Evolutionary conservation across 2,888 invertebrate genomes (phyloP).

Genomic region (Himalopsyche japonica): DNA sequence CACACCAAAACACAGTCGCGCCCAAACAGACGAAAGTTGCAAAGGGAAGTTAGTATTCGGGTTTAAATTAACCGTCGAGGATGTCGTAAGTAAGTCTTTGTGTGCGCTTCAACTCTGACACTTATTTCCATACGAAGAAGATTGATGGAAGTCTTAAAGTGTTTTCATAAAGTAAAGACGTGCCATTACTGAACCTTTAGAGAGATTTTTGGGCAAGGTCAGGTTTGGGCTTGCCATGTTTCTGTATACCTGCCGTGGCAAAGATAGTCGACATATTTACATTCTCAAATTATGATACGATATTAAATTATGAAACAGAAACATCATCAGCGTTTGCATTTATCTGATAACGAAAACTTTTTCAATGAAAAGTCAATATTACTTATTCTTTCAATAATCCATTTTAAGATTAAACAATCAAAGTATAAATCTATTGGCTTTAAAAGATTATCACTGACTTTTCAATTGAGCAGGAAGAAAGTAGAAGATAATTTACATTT

Average conservation of each 20-base stretch:
- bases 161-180: slow-evolving; percentile 5
- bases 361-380: too few species aligned
- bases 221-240: background rate
- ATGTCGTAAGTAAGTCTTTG: background rate
- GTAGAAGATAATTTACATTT: too few species aligned
- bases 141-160: slow-evolving; percentile 4
- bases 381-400: too few species aligned
- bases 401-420: too few species aligned
- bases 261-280: background rate
- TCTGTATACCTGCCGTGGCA: background rate
- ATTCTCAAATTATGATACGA: background rate
- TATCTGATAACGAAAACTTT: too few species aligned
- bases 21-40: background rate
- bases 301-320: too few species aligned
- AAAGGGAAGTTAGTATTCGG: background rate
- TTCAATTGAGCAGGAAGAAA: too few species aligned
- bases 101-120: slow-evolving; percentile 3
- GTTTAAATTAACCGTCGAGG: slow-evolving; percentile 3
- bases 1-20: background rate
- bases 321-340: too few species aligned
- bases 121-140: slow-evolving; percentile 9
- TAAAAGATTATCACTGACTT: too few species aligned
- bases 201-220: background rate
- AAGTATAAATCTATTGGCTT: too few species aligned
- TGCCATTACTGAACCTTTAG: background rate